Percentiles rank a stretch among this genome's conserved stretches.
These are phyloP conservation scores for Phenganax stokvisi DNA, from an alignment of 92 coral and sea anemone species.

Conservation along the genomic window DNA sequence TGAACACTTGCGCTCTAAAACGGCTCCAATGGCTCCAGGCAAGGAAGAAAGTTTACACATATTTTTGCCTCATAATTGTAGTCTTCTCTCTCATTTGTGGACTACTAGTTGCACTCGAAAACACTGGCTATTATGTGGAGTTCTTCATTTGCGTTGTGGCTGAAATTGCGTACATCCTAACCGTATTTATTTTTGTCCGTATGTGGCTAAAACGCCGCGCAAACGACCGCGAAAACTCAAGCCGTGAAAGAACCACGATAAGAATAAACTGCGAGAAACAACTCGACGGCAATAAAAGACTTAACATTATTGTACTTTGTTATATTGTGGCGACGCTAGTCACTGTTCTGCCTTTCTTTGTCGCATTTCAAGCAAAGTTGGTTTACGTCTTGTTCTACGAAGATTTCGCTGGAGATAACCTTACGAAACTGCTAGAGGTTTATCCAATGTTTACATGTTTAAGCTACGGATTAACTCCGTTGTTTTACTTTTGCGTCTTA, in stretches of 20 bases:
- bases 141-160: conserved; percentile 32
- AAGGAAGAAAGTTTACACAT: conserved; percentile 29
- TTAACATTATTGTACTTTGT: conserved; percentile 27
- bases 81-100: conserved; percentile 42
- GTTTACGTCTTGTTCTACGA: conserved; percentile 13
- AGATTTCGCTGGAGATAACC: neutral
- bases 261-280: neutral
- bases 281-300: conserved; percentile 13
- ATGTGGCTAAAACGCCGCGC: conserved; percentile 28
- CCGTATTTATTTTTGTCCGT: conserved; percentile 17
- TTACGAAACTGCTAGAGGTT: conserved; percentile 13
- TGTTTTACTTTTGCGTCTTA: conserved; percentile 17
- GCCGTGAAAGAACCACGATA: neutral
- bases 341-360: conserved; percentile 36
- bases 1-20: conserved; percentile 12
- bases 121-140: conserved; percentile 28
- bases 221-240: conserved; percentile 2
- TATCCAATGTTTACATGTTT: conserved; percentile 36
- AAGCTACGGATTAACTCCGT: conserved; percentile 31
- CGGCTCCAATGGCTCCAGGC: conserved; percentile 34
- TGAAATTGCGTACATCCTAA: conserved; percentile 28
- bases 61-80: conserved; percentile 33
- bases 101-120: conserved; percentile 26
- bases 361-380: conserved; percentile 35
- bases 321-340: conserved; percentile 27